phyloP scores from a whole-genome alignment of 2,888 invertebrate genomes.

The Drosophila peninsularis region DNA sequence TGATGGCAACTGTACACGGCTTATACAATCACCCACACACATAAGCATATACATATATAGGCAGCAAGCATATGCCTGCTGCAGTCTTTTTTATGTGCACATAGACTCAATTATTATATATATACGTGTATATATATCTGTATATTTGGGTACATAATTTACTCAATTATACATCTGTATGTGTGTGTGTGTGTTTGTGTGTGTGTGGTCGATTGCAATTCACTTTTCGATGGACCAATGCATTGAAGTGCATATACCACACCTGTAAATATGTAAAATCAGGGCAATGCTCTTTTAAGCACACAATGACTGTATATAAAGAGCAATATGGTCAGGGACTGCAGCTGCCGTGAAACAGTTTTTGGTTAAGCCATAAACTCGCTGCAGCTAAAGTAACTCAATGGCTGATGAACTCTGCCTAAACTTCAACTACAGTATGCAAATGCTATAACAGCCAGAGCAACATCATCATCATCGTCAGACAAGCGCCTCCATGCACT shows the following conservation, averaged over 20 bases:
- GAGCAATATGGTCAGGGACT: not conserved
- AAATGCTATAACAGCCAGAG: conserved; percentile 29
- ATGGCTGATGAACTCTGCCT: not conserved
- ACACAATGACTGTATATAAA: conserved; percentile 11
- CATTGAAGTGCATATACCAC: not conserved
- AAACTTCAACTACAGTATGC: conserved; percentile 37
- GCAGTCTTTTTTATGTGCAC: conserved; percentile 43
- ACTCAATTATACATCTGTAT: conserved; percentile 33
- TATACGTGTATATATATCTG: conserved; percentile 18
- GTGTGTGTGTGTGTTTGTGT: conserved; percentile 2
- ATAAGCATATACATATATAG: not conserved
- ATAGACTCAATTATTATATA: conserved; percentile 43
- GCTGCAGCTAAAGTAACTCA: not conserved
- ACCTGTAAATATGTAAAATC: conserved; percentile 36
- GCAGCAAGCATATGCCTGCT: conserved; percentile 1
- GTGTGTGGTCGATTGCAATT: conserved; percentile 24
- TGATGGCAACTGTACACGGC: conserved; percentile 49
- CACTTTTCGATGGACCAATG: conserved; percentile 23
- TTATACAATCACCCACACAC: conserved; percentile 5
- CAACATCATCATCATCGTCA: conserved; percentile 2
- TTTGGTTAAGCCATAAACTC: too few relatives aligned
- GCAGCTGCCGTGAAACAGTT: not conserved
- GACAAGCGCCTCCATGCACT: conserved; percentile 62
- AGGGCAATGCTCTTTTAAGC: conserved; percentile 47
- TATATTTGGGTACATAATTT: conserved; percentile 37